Percentiles rank a stretch among this genome's conserved stretches.
Evolutionary conservation across 2,113 vertebrate species (phyloP).

Genomic region (Turnix velox): DNA sequence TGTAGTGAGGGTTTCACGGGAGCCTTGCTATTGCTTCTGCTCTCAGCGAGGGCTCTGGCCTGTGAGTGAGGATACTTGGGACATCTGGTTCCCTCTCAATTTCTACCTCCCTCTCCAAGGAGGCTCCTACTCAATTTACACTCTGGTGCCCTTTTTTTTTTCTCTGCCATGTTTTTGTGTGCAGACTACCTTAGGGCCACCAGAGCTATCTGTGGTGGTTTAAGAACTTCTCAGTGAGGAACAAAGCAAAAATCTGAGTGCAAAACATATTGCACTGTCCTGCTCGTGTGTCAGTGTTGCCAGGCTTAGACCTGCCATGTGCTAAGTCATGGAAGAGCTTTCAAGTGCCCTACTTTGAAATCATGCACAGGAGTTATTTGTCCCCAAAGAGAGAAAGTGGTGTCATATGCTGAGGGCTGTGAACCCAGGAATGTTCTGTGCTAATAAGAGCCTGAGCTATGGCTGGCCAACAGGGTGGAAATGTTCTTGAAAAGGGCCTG

Average conservation of each 20-base stretch:
- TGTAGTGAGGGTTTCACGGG: neutral
- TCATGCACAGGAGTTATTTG: neutral
- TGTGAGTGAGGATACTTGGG: neutral
- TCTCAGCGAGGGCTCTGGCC: neutral
- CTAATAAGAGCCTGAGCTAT: neutral
- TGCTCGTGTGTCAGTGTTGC: accelerated
- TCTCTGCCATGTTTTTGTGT: neutral
- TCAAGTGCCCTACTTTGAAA: neutral
- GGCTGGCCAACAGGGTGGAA: conserved; percentile 1
- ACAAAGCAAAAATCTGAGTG: neutral
- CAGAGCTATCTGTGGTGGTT: neutral
- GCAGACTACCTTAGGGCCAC: neutral
- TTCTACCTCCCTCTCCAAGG: neutral
- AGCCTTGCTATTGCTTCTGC: neutral
- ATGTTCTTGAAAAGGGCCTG: neutral
- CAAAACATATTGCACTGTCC: neutral
- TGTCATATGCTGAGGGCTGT: neutral
- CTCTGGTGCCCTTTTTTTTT: neutral
- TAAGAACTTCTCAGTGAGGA: neutral
- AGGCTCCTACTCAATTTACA: neutral
- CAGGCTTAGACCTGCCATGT: accelerated
- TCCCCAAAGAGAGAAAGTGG: neutral
- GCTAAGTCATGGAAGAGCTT: accelerated
- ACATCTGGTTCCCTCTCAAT: neutral
- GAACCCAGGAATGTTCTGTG: neutral